phyloP scores from a whole-genome alignment of 2,797 vertebrate genomes.

The Antennarius maculatus region DNA sequence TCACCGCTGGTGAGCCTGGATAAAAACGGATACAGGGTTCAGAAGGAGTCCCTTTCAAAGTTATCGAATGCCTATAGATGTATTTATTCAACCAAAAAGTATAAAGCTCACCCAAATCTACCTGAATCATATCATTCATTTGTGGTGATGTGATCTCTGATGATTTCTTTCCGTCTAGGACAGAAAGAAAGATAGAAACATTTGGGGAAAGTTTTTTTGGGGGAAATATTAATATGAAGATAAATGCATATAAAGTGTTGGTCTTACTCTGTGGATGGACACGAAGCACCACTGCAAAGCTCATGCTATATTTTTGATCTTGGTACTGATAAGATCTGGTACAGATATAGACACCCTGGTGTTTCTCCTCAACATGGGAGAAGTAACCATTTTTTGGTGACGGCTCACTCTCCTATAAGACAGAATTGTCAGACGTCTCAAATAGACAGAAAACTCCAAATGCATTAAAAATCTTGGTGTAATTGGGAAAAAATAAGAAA shows the following conservation, averaged over 20 bases:
- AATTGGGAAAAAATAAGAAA: neutral
- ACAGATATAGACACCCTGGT: constrained; percentile 51
- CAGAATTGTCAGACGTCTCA: neutral
- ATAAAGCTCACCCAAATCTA: constrained; percentile 56
- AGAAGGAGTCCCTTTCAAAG: neutral
- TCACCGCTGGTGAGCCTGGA: constrained; percentile 39
- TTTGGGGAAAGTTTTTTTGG: neutral
- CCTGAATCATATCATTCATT: neutral
- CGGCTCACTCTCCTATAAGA: constrained; percentile 18
- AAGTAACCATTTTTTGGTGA: neutral
- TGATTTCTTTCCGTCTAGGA: neutral
- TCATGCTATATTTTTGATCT: constrained; percentile 46
- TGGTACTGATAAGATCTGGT: constrained; percentile 36
- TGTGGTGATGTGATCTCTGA: constrained; percentile 37
- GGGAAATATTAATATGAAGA: too few relatives aligned
- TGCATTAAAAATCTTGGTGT: too few relatives aligned
- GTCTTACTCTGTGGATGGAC: constrained; percentile 29
- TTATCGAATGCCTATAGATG: neutral
- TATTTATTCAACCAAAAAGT: neutral
- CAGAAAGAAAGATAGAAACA: neutral
- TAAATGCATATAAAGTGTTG: neutral
- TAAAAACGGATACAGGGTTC: neutral
- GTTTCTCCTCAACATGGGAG: neutral
- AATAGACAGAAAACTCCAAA: too few relatives aligned
- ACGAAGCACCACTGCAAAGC: constrained; percentile 9